A percentile compares a stretch with the other conserved stretches of the same genome.
Conservation (phyloP, 2,888 invertebrate species). For the Dryobotodes eremita region DNA sequence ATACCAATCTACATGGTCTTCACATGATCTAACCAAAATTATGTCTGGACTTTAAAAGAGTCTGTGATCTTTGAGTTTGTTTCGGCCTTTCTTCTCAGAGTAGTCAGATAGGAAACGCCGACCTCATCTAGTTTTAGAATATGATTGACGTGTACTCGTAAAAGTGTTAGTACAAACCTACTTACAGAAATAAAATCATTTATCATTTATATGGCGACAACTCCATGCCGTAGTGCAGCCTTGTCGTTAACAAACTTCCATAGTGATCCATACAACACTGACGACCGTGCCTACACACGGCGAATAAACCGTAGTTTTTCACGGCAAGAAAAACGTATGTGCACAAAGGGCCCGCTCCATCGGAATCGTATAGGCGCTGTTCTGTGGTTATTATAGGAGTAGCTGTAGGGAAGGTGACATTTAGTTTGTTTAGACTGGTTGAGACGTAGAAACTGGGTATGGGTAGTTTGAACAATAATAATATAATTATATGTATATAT, state of each 20-base stretch:
- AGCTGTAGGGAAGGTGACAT: conserved; percentile 1
- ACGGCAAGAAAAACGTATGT: background rate
- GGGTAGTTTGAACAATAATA: background rate
- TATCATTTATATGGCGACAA: background rate
- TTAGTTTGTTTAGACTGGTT: background rate
- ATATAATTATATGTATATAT: no score
- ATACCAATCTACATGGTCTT: no score
- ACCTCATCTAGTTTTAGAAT: no score
- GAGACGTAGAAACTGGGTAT: background rate
- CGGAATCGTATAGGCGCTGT: conserved; percentile 17
- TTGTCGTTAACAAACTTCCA: background rate
- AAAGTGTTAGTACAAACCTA: no score
- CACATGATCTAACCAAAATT: no score
- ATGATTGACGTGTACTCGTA: no score
- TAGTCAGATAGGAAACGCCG: no score
- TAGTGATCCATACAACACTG: background rate
- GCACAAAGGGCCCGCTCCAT: background rate
- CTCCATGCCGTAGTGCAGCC: background rate
- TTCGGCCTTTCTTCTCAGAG: no score
- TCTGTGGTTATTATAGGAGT: background rate
- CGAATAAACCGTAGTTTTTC: background rate
- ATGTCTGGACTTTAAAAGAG: no score
- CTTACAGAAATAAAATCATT: no score
- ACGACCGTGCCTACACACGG: background rate
- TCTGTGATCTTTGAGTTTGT: no score